Percentiles rank a stretch among this genome's conserved stretches.
Evolutionary conservation across 2,888 invertebrate species (phyloP).

Genomic region (Nomada lathburiana): DNA sequence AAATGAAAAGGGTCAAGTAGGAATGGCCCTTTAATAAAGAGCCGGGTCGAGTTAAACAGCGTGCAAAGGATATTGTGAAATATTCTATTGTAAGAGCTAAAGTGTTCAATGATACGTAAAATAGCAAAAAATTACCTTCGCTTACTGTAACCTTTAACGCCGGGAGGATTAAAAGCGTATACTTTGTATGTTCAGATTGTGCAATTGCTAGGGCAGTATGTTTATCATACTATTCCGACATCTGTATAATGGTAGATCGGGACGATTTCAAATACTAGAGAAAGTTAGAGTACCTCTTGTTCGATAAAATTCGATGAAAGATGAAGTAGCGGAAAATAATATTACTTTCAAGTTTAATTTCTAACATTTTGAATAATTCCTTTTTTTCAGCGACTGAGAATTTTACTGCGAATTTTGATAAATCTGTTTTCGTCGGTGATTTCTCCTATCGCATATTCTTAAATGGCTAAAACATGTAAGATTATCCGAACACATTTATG

Average conservation of each 20-base stretch:
- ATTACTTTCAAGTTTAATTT: background rate
- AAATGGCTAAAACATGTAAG: background rate
- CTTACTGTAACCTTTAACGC: slow-evolving; percentile 22
- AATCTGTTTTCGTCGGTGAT: slow-evolving; percentile 30
- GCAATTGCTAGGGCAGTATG: slow-evolving; percentile 8
- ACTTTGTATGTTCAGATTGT: slow-evolving; percentile 12
- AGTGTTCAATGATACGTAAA: slow-evolving; percentile 51
- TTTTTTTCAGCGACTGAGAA: background rate
- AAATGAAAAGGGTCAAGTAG: slow-evolving; percentile 54
- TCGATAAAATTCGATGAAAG: no score
- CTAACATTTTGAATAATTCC: background rate
- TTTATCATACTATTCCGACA: background rate
- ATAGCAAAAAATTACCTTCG: slow-evolving; percentile 28
- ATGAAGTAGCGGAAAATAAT: background rate
- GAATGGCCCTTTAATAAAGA: slow-evolving; percentile 54
- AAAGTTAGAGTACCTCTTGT: background rate
- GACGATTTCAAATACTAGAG: background rate
- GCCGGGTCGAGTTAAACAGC: slow-evolving; percentile 19
- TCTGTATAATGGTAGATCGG: background rate
- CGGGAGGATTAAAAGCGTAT: slow-evolving; percentile 28
- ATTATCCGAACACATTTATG: background rate
- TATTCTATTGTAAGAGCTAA: background rate
- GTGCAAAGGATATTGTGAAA: slow-evolving; percentile 37
- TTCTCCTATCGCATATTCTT: slow-evolving; percentile 16
- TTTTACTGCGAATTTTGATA: slow-evolving; percentile 7